These are phyloP conservation scores for Pilophorus perplexus DNA, from an alignment of 2,888 invertebrate genomes.

Conservation along the genomic window DNA sequence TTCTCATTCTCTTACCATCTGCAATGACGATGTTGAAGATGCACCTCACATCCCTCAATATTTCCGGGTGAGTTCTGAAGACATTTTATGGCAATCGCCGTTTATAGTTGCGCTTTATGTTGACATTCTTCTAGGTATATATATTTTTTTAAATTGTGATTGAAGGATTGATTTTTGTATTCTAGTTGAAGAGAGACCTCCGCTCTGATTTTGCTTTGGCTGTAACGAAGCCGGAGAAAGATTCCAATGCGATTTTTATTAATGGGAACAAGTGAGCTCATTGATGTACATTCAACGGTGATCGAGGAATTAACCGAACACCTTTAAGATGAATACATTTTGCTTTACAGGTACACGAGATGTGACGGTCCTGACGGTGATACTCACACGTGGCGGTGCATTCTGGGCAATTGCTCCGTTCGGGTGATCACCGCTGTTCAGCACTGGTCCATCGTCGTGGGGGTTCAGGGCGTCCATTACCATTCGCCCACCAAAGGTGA, in stretches of 20 bases:
- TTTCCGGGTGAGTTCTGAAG: background rate
- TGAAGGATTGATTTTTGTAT: too few relatives aligned
- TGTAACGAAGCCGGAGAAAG: constrained; percentile 2
- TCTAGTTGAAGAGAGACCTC: background rate
- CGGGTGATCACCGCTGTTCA: background rate
- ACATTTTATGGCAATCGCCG: too few relatives aligned
- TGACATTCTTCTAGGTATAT: too few relatives aligned
- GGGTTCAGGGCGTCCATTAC: constrained; percentile 1
- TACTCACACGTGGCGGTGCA: constrained; percentile 26
- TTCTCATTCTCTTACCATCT: background rate
- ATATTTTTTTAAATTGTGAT: too few relatives aligned
- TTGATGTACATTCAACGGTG: too few relatives aligned
- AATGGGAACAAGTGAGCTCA: constrained; percentile 28
- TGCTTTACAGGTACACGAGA: constrained; percentile 8
- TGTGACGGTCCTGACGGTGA: constrained; percentile 4
- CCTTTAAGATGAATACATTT: too few relatives aligned
- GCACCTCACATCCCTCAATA: constrained; percentile 1
- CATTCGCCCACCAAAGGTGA: background rate
- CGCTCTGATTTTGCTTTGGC: background rate
- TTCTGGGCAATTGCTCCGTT: background rate
- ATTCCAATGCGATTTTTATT: background rate
- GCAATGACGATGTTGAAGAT: background rate
- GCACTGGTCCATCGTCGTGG: constrained; percentile 11
- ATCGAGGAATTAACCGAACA: too few relatives aligned
- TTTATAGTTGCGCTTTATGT: too few relatives aligned